Percentiles rank a stretch among this genome's conserved stretches.
These are phyloP conservation scores for Drosophila setifemur DNA, from an alignment of 1,140 invertebrate genomes.

Conservation along the genomic window DNA sequence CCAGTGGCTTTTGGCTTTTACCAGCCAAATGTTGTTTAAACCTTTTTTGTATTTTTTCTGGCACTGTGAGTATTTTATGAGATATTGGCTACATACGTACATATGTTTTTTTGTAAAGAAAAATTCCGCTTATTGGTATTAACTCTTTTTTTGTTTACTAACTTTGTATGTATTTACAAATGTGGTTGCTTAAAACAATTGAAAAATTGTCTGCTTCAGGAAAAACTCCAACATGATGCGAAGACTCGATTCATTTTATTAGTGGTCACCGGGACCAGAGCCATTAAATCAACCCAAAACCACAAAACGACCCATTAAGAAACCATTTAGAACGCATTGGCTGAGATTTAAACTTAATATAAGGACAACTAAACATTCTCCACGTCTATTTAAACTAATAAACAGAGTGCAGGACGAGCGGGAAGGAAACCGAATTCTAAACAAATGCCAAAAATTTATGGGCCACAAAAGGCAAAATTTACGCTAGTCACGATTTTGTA, in stretches of 20 bases:
- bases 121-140: too few relatives aligned
- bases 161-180: too few relatives aligned
- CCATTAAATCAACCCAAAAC: too few relatives aligned
- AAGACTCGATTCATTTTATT: too few relatives aligned
- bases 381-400: slow-evolving; percentile 55
- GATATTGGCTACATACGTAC: too few relatives aligned
- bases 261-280: too few relatives aligned
- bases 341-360: slow-evolving; percentile 37
- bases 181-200: too few relatives aligned
- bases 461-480: slow-evolving; percentile 48
- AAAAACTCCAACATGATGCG: too few relatives aligned
- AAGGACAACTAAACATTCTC: slow-evolving; percentile 1
- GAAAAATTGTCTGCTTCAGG: too few relatives aligned
- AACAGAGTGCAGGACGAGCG: slow-evolving; percentile 21
- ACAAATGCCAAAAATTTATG: slow-evolving; percentile 50
- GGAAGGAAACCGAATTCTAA: slow-evolving; percentile 5
- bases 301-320: slow-evolving; percentile 15
- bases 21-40: slow-evolving; percentile 27
- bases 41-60: slow-evolving; percentile 7
- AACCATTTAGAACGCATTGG: slow-evolving; percentile 41
- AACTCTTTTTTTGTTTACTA: too few relatives aligned
- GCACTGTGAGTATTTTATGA: not conserved
- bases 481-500: slow-evolving; percentile 63
- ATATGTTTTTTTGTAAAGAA: too few relatives aligned
- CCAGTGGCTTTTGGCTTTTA: not conserved